Percentiles rank a stretch among this genome's conserved stretches.
Evolutionary conservation across 2,888 invertebrate genomes (phyloP).

Genomic region (Nemapogon koenigi): DNA sequence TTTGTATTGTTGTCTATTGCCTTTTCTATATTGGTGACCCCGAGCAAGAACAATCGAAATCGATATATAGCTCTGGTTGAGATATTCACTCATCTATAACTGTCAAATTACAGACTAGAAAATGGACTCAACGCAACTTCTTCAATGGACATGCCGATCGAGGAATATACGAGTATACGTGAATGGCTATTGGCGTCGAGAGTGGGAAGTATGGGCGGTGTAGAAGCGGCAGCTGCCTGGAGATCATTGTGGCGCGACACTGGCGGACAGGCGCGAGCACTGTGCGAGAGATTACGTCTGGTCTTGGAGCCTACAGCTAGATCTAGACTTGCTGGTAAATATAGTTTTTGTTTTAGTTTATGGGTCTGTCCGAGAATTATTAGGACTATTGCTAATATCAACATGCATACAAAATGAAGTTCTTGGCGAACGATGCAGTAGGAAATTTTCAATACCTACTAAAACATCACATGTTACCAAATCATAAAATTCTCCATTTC

Average conservation of each 20-base stretch:
- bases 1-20: too few species aligned
- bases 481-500: too few species aligned
- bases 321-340: constrained; percentile 76
- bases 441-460: too few species aligned
- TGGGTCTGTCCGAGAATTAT: too few species aligned
- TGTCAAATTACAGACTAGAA: too few species aligned
- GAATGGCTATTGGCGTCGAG: constrained; percentile 28
- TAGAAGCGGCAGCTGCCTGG: constrained; percentile 64
- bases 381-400: background rate
- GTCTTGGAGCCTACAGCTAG: constrained; percentile 96
- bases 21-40: too few species aligned
- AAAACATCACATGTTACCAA: too few species aligned
- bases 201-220: constrained; percentile 19
- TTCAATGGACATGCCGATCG: constrained; percentile 34
- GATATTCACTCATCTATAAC: background rate
- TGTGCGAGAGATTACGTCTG: constrained; percentile 92
- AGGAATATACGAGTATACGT: constrained; percentile 39
- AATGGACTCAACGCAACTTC: too few species aligned
- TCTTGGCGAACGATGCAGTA: too few species aligned
- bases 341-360: too few species aligned
- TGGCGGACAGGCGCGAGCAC: constrained; percentile 74
- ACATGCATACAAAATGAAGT: too few species aligned
- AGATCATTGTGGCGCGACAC: constrained; percentile 66
- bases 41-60: too few species aligned
- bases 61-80: background rate